Evolutionary conservation across 1,140 invertebrate species (phyloP).

Genomic region (Rhagoletis pomonella): DNA sequence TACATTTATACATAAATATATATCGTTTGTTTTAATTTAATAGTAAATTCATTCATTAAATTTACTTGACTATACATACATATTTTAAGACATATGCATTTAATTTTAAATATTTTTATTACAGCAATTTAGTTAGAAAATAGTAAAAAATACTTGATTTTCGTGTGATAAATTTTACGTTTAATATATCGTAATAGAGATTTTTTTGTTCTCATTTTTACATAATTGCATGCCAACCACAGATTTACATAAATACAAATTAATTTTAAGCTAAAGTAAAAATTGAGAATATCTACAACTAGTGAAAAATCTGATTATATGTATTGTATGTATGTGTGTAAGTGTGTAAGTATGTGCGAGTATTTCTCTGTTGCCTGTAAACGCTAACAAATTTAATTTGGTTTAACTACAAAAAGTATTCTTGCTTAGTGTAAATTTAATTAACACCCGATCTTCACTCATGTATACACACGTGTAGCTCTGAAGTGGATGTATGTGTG

Average conservation of each 20-base stretch:
- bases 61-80: conserved; percentile 2
- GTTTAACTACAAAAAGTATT: conserved; percentile 49
- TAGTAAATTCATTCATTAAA: conserved; percentile 10
- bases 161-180: background rate
- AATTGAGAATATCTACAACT: background rate
- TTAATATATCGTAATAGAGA: background rate
- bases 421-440: conserved; percentile 29
- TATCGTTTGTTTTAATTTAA: background rate
- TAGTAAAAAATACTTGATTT: background rate
- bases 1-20: conserved; percentile 15
- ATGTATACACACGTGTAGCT: background rate
- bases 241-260: conserved; percentile 21
- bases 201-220: too few relatives aligned
- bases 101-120: background rate
- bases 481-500: background rate
- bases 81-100: background rate
- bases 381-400: conserved; percentile 42
- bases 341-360: background rate
- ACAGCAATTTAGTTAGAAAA: background rate
- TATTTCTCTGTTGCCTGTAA: background rate
- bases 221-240: too few relatives aligned
- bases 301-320: background rate
- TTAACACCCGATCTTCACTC: background rate
- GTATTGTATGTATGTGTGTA: background rate
- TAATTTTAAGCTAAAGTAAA: background rate